Base-by-base conservation (phyloP, 2,888 invertebrate species). In the Petrolisthes manimaculis region DNA sequence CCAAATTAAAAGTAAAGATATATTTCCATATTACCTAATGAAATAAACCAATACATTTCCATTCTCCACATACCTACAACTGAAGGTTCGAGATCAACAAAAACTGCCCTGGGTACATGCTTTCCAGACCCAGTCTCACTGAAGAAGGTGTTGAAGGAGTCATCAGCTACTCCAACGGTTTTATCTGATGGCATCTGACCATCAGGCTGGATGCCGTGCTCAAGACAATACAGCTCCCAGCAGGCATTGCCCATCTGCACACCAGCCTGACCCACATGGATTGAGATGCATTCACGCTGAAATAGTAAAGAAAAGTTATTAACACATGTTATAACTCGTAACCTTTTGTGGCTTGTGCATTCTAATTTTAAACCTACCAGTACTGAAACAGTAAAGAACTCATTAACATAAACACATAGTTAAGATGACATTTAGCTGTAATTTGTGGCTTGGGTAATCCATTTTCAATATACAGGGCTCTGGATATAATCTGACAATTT, bases 71-170 rank as follows among this genome's bases (percentile, higher is more conserved):
- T 97, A 94, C 97, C 97, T 91, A 98, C 97, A 92, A 98, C 98
- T 92, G 98, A 98, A 90, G 98, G 98, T 94, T 98, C 98, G 93
- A 99, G 94, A 93, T 99, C 98, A 14, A 98, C 97, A 93, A 98
- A 98, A 88, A 98, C 97, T 75, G 96, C 97, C 92, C 98, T 95
- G 83, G 98, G 98, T 14, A 98, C 98, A 93, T 99, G 98, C 93
- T 98, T 98, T 92, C 98, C 98, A 77, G 97, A 96, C 86, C 97
- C 97, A 89, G 98, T 98, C 94, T 98, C 98, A 92, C 96, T 96
- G 95, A 97, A 97, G 95, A 97, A 97, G 88, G 97, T 98, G 94
- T 97, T 98, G 95, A 97, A 98, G 90, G 97, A 97, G 94, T 92
- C 96, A 94, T 98, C 98, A 89, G 97, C 96, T 91, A 96, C 96